Conservation (phyloP, 2,113 vertebrate genomes). For the Mionectes macconnelli region DNA sequence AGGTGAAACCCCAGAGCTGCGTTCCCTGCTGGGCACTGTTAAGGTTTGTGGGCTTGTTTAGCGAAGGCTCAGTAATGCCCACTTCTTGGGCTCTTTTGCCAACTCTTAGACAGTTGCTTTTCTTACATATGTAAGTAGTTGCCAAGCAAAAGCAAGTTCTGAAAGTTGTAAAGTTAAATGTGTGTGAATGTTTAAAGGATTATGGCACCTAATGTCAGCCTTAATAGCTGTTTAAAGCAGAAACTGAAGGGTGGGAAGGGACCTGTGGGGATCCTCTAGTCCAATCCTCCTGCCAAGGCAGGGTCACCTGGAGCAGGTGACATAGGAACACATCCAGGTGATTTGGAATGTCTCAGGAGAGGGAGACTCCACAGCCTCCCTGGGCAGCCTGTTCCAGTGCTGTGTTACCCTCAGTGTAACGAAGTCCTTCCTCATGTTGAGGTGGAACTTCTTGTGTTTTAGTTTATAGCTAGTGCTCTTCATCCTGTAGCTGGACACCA, state of each 20-base stretch:
- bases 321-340: fast-evolving
- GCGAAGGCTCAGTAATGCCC: fast-evolving
- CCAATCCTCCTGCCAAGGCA: neutral
- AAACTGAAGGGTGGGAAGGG: neutral
- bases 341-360: neutral
- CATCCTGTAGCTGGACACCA: neutral
- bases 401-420: neutral
- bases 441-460: neutral
- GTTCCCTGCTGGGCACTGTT: neutral
- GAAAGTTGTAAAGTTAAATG: neutral
- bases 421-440: neutral
- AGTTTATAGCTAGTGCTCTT: neutral
- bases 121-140: neutral
- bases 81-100: neutral
- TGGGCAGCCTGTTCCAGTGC: neutral
- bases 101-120: neutral
- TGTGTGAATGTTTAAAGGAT: neutral
- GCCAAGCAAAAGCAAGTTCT: neutral
- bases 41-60: neutral
- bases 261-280: neutral
- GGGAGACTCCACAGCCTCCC: neutral
- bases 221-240: neutral
- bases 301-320: neutral
- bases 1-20: neutral
- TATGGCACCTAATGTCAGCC: neutral